Percentiles rank a stretch among this genome's conserved stretches.
phyloP scores from a whole-genome alignment of 2,113 vertebrate species.

The Onychostruthus taczanowskii region DNA sequence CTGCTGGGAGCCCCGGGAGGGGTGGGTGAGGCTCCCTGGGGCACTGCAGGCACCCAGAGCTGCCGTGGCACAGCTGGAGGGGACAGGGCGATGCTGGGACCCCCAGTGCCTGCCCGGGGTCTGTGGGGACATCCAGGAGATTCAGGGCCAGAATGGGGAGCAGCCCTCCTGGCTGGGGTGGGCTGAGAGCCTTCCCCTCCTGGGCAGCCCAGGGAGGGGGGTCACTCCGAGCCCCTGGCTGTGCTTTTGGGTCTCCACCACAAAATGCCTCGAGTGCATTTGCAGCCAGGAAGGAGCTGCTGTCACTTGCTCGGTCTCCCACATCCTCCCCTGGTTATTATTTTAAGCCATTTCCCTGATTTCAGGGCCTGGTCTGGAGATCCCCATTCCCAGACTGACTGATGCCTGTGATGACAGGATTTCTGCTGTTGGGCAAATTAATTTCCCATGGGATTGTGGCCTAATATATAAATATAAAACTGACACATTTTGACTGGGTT shows the following conservation, averaged over 20 bases:
- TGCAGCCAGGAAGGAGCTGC: background rate
- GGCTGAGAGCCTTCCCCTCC: background rate
- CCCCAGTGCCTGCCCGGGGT: accelerated
- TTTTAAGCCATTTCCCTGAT: background rate
- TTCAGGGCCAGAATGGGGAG: background rate
- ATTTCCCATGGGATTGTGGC: slow-evolving; percentile 25
- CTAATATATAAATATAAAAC: slow-evolving; percentile 48
- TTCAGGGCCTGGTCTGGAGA: slow-evolving; percentile 20
- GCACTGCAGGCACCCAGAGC: background rate
- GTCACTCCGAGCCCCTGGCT: accelerated
- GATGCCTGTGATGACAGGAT: slow-evolving; percentile 24
- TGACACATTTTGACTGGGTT: background rate
- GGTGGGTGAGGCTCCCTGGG: background rate
- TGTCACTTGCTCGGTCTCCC: background rate
- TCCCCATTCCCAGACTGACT: slow-evolving; percentile 54
- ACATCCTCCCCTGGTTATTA: background rate
- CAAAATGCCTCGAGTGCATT: background rate
- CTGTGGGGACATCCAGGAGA: background rate
- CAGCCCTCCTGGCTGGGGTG: accelerated
- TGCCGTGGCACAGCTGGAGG: accelerated
- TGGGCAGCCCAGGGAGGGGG: accelerated
- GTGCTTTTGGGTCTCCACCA: background rate
- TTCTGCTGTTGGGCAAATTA: slow-evolving; percentile 44
- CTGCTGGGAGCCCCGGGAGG: background rate
- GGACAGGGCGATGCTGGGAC: accelerated